Percentiles rank a stretch among this genome's conserved stretches.
Conservation (phyloP, 1,140 invertebrate species). For the Scaptodrosophila lebanonensis region DNA sequence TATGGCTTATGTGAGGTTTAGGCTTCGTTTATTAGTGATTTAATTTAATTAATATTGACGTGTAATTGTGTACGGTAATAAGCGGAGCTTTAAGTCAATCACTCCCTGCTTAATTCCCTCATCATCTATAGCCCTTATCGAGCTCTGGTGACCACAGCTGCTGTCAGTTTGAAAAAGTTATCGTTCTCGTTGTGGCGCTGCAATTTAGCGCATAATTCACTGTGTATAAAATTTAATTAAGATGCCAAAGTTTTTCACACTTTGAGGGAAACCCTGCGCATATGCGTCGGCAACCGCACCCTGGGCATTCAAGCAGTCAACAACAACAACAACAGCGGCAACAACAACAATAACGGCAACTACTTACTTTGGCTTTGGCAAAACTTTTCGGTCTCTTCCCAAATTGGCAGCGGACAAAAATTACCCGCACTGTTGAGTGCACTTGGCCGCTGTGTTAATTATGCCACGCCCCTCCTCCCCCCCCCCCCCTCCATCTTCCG, state of each 20-base stretch:
- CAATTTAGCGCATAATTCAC: constrained; percentile 47
- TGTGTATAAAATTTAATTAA: constrained; percentile 72
- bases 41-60: no score
- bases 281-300: no score
- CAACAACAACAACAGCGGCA: no score
- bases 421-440: constrained; percentile 64
- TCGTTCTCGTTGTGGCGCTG: constrained; percentile 22
- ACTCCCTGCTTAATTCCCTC: constrained; percentile 6
- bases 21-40: no score
- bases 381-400: constrained; percentile 33
- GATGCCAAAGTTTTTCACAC: constrained; percentile 73
- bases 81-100: no score
- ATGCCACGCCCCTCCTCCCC: constrained; percentile 29
- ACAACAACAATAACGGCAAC: constrained; percentile 63
- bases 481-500: no score
- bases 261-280: constrained; percentile 67
- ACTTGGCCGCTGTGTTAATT: constrained; percentile 59
- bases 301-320: no score
- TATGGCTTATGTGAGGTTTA: no score
- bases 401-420: constrained; percentile 49
- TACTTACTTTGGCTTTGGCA: constrained; percentile 61
- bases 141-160: no score
- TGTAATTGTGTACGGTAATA: no score
- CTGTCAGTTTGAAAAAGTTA: constrained; percentile 72
- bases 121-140: constrained; percentile 11